Evolutionary conservation across 2,888 invertebrate species (phyloP).

Genomic region (Dryobota labecula): DNA sequence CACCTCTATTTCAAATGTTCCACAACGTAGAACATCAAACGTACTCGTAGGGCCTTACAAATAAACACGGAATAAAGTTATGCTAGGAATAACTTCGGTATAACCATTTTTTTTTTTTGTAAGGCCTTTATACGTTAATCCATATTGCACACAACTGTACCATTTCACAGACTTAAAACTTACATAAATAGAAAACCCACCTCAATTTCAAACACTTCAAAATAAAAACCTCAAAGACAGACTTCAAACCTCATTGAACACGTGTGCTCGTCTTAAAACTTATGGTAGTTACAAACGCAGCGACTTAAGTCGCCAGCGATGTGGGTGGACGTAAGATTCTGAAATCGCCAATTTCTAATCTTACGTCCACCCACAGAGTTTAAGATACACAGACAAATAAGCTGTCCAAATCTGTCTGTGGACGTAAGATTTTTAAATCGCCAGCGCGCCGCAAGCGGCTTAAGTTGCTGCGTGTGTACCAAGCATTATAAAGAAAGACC

Average conservation of each 20-base stretch:
- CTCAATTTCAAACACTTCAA: neutral
- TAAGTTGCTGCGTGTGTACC: neutral
- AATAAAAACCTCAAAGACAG: neutral
- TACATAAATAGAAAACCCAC: neutral
- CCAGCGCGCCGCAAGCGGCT: neutral
- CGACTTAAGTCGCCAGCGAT: too few relatives aligned
- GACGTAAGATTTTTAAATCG: neutral
- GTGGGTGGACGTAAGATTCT: too few relatives aligned
- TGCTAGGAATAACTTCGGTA: too few relatives aligned
- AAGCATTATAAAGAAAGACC: neutral
- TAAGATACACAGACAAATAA: neutral
- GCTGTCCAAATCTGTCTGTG: neutral
- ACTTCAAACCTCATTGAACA: neutral
- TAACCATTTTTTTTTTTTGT: too few relatives aligned
- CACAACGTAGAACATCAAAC: neutral
- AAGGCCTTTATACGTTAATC: too few relatives aligned
- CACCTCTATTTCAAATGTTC: neutral
- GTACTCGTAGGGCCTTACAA: slow-evolving; percentile 1
- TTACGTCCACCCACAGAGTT: neutral
- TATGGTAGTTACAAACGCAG: neutral
- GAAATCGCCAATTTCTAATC: too few relatives aligned
- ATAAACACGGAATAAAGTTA: too few relatives aligned
- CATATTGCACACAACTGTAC: neutral
- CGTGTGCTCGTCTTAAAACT: neutral
- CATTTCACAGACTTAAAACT: neutral